Evolutionary conservation across 2,797 vertebrate genomes (phyloP).

Genomic region (Sciurus vulgaris): DNA sequence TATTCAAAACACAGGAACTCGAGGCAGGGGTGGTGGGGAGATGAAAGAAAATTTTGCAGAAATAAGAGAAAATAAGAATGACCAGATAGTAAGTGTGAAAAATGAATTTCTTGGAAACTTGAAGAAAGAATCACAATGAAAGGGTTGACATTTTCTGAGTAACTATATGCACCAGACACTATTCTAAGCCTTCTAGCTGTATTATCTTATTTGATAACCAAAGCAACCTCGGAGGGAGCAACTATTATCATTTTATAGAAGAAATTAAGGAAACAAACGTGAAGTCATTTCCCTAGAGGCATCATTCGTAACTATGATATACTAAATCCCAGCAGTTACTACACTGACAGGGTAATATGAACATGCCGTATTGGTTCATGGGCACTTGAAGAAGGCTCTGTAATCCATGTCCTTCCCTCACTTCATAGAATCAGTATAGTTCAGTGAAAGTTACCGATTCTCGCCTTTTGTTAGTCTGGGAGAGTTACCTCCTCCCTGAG

Average conservation of each 20-base stretch:
- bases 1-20: neutral
- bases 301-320: neutral
- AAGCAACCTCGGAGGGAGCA: neutral
- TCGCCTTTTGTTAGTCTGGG: neutral
- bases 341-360: neutral
- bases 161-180: neutral
- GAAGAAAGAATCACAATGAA: neutral
- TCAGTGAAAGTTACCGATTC: neutral
- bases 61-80: neutral
- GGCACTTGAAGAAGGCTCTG: neutral
- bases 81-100: neutral
- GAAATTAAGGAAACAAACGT: neutral
- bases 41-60: neutral
- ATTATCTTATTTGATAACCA: neutral
- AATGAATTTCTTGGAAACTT: neutral
- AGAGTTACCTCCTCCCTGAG: neutral
- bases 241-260: constrained; percentile 39
- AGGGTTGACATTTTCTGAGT: neutral
- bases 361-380: neutral
- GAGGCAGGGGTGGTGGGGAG: neutral
- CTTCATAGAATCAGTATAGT: neutral
- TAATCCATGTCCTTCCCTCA: neutral
- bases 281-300: neutral
- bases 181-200: neutral
- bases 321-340: neutral